Evolutionary conservation across 2,797 vertebrate genomes (phyloP), one percentile per base, ranked within the genome.

Genomic region (Telmatherina bonti): DNA sequence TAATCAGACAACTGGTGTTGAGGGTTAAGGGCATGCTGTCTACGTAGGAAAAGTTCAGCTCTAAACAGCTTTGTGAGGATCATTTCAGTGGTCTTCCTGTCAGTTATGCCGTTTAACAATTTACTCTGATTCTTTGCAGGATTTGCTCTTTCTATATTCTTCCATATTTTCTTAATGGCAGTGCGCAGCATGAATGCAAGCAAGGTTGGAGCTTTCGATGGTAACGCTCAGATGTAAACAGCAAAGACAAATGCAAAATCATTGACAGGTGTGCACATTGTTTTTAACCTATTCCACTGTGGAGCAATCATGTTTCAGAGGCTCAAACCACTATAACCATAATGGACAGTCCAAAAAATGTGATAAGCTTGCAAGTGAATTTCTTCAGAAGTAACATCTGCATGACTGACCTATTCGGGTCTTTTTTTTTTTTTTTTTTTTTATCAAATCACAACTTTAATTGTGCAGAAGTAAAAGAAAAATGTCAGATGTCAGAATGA

Each of bases 201-300:
- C 47, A 1, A 66, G 82, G 85, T 86, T 80, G 62, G 81, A 70
- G 72, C 70, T 77, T 86, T 81, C 67, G 81, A 70, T 88, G 72
- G 83, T 88, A 80, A 88, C 38, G 62, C 64, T 78, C 47, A 26
- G 70, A 70, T 74, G 76, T 71, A 67, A 75, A 67, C 69, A 70
- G 57, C 29, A 47, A 77, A 67, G 47, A 78, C 72, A 81, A 86
- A 88, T 65, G 77, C 81, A 70, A 79, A 74, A 76, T 65, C 62
- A 67, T 36, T 85, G 77, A 85, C 81, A 85, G 73, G 70, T 84
- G 60, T 66, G 78, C 43, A 66, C 43, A 41, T 52, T 54, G 31
- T 57, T 49, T 63, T 63, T 63, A 18, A 36, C 22, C 16, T 12
- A 16, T 47, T 47, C 22, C 60, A 35, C 16, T 29, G n/a, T 47